Base-by-base conservation (phyloP, 2,113 vertebrate species). In the Bettongia penicillata region DNA sequence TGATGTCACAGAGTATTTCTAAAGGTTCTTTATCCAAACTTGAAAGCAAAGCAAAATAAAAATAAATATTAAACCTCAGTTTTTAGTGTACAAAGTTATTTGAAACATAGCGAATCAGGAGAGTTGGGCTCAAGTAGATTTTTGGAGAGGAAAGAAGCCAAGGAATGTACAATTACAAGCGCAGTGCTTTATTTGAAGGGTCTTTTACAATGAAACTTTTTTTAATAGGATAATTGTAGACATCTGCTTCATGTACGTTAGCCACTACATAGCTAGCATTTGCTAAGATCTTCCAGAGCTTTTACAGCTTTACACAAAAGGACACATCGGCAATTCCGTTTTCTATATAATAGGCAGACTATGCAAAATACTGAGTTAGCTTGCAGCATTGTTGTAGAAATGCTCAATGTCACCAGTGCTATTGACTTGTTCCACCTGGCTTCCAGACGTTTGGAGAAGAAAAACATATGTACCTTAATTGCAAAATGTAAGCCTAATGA, bases 391-490 rank as follows among this genome's bases (percentile, higher is more conserved):
- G 93, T 97, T 94, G 51, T 91, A 95, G 96, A 97, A 98, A 96
- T 95, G 77, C 91, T 98, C 94, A 98, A 8, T 98, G 97, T 98
- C 95, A 98, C 49, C 49, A 96, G 92, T 98, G 51, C 96, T 95
- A 97, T 98, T 98, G 97, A 98, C 97, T 98, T 91, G n/a, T 97
- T 96, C 97, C 97, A 98, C 97, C 94, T 98, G 98, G 95, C 94
- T 98, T 95, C 91, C 84, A 97, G 97, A 94, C 97, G 97, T 98
- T 98, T 98, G 94, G 94, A 97, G 96, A 97, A 93, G 97, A 96
- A 96, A 97, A 98, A 97, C 94, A 89, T 98, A 97, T 97, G 95
- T 98, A 97, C 95, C 28, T 28, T 98, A 98, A 98, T 96, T 98
- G 94, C 96, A 96, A 98, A 98, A 97, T 95, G 95, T 93, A 61